phyloP scores from a whole-genome alignment of 2,888 invertebrate genomes.

The Polietes domitor region DNA sequence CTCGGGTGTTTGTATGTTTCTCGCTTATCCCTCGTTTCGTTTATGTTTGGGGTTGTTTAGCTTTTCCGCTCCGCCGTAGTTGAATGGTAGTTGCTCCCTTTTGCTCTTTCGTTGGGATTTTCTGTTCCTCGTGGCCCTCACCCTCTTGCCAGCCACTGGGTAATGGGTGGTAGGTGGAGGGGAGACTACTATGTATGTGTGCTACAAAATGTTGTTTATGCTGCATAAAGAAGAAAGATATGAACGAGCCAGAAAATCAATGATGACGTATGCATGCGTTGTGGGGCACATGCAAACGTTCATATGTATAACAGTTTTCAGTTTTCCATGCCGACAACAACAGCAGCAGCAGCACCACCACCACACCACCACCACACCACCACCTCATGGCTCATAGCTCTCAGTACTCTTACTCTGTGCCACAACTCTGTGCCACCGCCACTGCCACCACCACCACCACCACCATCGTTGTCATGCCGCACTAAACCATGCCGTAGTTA shows the following conservation, averaged over 20 bases:
- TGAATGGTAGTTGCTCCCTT: not conserved
- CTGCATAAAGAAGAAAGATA: constrained; percentile 22
- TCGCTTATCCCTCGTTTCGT: not conserved
- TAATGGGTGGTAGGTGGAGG: not conserved
- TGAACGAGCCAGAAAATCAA: constrained; percentile 49
- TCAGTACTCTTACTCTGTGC: no score
- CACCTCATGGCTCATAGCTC: not conserved
- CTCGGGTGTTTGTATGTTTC: not conserved
- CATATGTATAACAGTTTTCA: constrained; percentile 15
- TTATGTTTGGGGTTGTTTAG: constrained; percentile 26
- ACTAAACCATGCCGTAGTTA: constrained; percentile 55
- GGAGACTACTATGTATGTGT: not conserved
- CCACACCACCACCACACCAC: not conserved
- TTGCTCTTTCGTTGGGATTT: constrained; percentile 1
- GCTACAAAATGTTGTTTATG: constrained; percentile 24
- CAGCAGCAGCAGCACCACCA: constrained; percentile 11
- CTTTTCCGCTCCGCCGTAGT: constrained; percentile 17
- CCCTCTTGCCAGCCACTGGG: not conserved
- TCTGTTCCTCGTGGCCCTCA: constrained; percentile 11
- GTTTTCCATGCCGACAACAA: constrained; percentile 45
- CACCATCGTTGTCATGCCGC: constrained; percentile 10
- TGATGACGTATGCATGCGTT: constrained; percentile 66
- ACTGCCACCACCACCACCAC: not conserved
- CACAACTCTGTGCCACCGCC: not conserved
- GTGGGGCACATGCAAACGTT: constrained; percentile 55